phyloP scores from a whole-genome alignment of 2,113 vertebrate genomes.

The Illadopsis cleaveri region DNA sequence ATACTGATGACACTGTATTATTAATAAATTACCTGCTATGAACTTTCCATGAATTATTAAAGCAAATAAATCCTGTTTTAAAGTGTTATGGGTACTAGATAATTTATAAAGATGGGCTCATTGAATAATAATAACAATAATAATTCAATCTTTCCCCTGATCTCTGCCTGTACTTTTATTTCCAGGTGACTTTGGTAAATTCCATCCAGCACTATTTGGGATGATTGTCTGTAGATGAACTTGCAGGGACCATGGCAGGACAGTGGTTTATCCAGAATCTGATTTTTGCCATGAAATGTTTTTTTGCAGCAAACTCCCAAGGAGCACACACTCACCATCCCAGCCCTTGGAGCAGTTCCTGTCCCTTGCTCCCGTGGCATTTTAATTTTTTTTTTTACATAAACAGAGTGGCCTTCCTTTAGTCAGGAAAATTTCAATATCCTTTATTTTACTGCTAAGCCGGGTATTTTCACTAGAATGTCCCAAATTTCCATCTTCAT shows the following conservation, averaged over 20 bases:
- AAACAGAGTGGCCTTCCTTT: not conserved
- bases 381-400: too few species aligned
- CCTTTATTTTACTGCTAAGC: not conserved
- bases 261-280: not conserved
- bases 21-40: conserved; percentile 53
- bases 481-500: not conserved
- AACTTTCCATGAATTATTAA: conserved; percentile 56
- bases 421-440: not conserved
- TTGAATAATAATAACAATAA: not conserved
- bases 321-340: not conserved
- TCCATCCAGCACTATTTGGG: not conserved
- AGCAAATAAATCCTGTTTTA: conserved; percentile 42
- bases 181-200: not conserved
- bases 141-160: not conserved
- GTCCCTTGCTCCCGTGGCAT: not conserved
- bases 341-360: not conserved
- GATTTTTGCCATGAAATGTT: not conserved
- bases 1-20: conserved; percentile 44
- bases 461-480: not conserved
- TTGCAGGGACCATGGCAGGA: not conserved
- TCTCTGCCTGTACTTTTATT: not conserved
- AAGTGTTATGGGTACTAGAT: not conserved
- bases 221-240: not conserved
- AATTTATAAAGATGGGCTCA: conserved; percentile 36
- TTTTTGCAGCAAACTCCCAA: not conserved